Evolutionary conservation across 1,140 invertebrate species (phyloP).

Genomic region (Euschistus heros): DNA sequence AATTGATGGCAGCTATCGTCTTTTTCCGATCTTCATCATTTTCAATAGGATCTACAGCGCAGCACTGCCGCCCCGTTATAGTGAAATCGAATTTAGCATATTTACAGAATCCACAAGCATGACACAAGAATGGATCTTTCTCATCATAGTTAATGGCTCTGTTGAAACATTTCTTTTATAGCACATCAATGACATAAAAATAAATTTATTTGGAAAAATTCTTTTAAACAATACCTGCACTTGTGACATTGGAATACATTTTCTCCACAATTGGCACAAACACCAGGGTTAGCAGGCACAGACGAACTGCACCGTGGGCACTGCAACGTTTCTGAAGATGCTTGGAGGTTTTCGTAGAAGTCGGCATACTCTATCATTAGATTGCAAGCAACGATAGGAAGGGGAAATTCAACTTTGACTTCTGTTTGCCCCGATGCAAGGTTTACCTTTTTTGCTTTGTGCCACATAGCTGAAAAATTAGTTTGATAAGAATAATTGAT

Average conservation of each 20-base stretch:
- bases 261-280: constrained; percentile 95
- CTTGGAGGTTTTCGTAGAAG: constrained; percentile 86
- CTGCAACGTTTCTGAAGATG: constrained; percentile 78
- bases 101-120: constrained; percentile 97
- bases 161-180: constrained; percentile 26
- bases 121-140: constrained; percentile 96
- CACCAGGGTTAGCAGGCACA: constrained; percentile 92
- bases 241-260: constrained; percentile 98
- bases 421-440: constrained; percentile 87
- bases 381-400: constrained; percentile 95
- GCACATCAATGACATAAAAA: background rate
- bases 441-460: constrained; percentile 85
- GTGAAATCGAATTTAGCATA: constrained; percentile 99
- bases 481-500: background rate
- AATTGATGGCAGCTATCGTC: constrained; percentile 27
- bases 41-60: constrained; percentile 93
- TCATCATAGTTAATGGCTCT: constrained; percentile 97
- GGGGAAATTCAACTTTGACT: constrained; percentile 88
- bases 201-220: background rate
- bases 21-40: constrained; percentile 92
- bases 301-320: constrained; percentile 93
- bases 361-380: constrained; percentile 98
- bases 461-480: constrained; percentile 65
- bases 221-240: constrained; percentile 53
- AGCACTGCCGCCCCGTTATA: constrained; percentile 78